A percentile compares a stretch with the other conserved stretches of the same genome.
Evolutionary conservation across 2,113 vertebrate genomes (phyloP).

Genomic region (Gorsachius goisagi): DNA sequence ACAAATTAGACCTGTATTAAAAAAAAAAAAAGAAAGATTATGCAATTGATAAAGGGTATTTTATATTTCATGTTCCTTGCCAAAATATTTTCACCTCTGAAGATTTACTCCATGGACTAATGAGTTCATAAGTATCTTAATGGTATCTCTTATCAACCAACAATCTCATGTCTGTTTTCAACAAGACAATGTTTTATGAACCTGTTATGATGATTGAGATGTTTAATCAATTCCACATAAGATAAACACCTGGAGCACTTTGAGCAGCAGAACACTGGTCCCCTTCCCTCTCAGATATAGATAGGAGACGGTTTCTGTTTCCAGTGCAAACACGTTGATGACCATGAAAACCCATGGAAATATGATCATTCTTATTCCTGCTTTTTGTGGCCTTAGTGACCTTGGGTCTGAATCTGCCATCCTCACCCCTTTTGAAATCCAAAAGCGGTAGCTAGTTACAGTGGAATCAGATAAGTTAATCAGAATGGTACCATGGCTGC

Average conservation of each 20-base stretch:
- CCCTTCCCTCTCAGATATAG: background rate
- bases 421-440: background rate
- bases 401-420: background rate
- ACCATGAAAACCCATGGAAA: background rate
- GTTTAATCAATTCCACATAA: background rate
- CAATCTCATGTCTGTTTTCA: slow-evolving; percentile 2
- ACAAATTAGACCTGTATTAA: background rate
- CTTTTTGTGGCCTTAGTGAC: background rate
- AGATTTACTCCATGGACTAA: background rate
- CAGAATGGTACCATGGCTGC: background rate
- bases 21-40: background rate
- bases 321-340: background rate
- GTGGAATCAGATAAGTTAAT: background rate
- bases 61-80: background rate
- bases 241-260: background rate
- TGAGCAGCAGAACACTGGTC: background rate
- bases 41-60: background rate
- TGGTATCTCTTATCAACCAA: background rate
- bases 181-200: background rate
- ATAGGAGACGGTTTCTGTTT: background rate
- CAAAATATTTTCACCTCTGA: background rate
- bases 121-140: background rate
- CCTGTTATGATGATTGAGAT: background rate
- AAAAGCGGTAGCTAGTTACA: background rate
- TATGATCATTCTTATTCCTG: background rate